These are phyloP conservation scores for Teleogryllus oceanicus DNA, from an alignment of 2,888 invertebrate species.

Conservation along the genomic window DNA sequence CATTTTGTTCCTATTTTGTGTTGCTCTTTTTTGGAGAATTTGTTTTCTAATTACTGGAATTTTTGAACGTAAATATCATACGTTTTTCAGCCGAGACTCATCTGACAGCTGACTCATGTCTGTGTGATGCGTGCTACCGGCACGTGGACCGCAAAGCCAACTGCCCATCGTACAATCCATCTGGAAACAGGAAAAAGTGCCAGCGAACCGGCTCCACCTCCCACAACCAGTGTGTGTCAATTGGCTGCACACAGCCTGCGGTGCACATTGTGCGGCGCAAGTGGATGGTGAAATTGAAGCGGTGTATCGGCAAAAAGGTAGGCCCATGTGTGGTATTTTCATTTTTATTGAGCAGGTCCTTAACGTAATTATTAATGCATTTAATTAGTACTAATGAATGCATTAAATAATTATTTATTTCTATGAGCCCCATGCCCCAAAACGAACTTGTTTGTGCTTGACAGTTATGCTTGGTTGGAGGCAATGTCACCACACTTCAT, in stretches of 20 bases:
- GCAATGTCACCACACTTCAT: too few relatives aligned
- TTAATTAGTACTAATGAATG: too few relatives aligned
- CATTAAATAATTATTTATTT: too few relatives aligned
- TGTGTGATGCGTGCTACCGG: slow-evolving; percentile 83
- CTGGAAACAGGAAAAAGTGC: slow-evolving; percentile 54
- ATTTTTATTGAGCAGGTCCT: too few relatives aligned
- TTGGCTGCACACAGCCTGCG: slow-evolving; percentile 58
- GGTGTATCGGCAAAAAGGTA: slow-evolving; percentile 58
- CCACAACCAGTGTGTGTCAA: slow-evolving; percentile 59
- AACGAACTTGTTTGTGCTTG: too few relatives aligned
- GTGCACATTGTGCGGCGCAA: slow-evolving; percentile 66
- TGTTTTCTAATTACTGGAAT: not conserved
- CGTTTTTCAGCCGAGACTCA: slow-evolving; percentile 67
- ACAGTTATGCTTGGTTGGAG: too few relatives aligned
- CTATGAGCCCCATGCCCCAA: too few relatives aligned
- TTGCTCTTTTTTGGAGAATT: not conserved
- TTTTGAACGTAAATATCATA: not conserved
- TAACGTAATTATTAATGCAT: too few relatives aligned
- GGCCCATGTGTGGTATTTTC: not conserved
- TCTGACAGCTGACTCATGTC: slow-evolving; percentile 75
- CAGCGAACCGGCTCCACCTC: slow-evolving; percentile 27
- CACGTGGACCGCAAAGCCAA: slow-evolving; percentile 78
- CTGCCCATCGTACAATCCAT: slow-evolving; percentile 39
- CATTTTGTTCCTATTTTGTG: not conserved
- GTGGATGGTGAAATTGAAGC: slow-evolving; percentile 68